Percentiles rank a stretch among this genome's conserved stretches.
These are phyloP conservation scores for Drepana arcuata DNA, from an alignment of 1,140 invertebrate species.

Conservation along the genomic window DNA sequence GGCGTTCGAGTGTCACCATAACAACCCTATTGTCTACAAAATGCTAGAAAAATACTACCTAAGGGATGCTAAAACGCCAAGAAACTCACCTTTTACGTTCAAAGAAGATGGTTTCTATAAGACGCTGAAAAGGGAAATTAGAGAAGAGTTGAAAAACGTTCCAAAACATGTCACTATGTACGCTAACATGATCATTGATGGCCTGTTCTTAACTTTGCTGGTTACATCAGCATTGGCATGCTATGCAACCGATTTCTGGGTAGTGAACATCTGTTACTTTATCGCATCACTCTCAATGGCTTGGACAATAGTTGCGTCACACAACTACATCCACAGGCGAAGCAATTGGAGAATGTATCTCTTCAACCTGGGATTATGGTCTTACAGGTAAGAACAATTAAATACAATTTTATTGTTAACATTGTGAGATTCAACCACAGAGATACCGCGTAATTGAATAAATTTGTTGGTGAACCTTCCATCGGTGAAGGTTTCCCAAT, in stretches of 20 bases:
- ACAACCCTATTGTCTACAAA: constrained; percentile 66
- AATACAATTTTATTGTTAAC: not conserved
- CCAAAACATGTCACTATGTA: constrained; percentile 26
- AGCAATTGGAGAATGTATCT: constrained; percentile 88
- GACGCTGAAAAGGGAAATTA: constrained; percentile 75
- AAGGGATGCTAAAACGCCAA: constrained; percentile 66
- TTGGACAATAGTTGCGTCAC: constrained; percentile 75
- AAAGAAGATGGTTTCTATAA: constrained; percentile 79
- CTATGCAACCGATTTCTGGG: constrained; percentile 32
- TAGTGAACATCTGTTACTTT: constrained; percentile 30
- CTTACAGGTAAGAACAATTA: constrained; percentile 72
- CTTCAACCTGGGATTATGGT: constrained; percentile 80
- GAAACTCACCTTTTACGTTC: constrained; percentile 80
- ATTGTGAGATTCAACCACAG: not conserved
- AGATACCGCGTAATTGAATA: too few species aligned
- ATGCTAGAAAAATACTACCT: constrained; percentile 77
- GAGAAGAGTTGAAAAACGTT: constrained; percentile 65
- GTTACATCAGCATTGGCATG: constrained; percentile 30
- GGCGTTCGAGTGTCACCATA: constrained; percentile 79
- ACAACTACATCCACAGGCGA: constrained; percentile 87
- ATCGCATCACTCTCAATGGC: constrained; percentile 65
- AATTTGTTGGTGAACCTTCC: too few species aligned
- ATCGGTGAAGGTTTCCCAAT: too few species aligned
- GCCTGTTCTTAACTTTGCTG: constrained; percentile 32
- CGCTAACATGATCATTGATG: constrained; percentile 37